Evolutionary conservation across 2,888 invertebrate species (phyloP), one percentile per base, ranked within the genome.

Genomic region (Melolontha melolontha): DNA sequence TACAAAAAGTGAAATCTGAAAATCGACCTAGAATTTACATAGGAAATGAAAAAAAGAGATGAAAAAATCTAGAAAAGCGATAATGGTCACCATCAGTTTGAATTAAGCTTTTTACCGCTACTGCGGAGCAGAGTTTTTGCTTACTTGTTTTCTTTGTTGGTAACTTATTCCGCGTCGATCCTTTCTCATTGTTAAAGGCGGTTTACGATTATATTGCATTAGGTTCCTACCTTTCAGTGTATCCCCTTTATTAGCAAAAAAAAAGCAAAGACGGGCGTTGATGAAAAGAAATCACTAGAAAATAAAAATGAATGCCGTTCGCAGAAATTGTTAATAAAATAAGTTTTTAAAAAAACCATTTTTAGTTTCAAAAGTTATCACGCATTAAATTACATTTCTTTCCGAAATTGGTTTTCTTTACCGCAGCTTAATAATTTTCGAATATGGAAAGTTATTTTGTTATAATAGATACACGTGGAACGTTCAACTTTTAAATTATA

Each of bases 41-140:
- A 59, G 16, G 5, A 16, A 40, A 40, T 54, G 59, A 22, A 47
- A 44, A 44, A 12, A 59, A 29, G 27, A 27, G 10, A 44, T 59
- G 59, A 59, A 59, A 59, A 57, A 59, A 16, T 44, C 44, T 17
- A 27, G 40, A 44, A 59, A 44, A 59, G 14, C 59, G 59, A 59
- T 59, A 59, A 59, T 47, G 59, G 59, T 59, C 44, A 47, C 59
- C 59, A 59, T 59, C 59, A 59, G 27, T 59, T 59, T 59, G 59
- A 59, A 59, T 59, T 59, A 59, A 42, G 44, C 59, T 29, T 59
- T 57, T 59, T 59, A 42, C 44, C 44, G 27, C 27, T 14, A n/a
- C 44, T 44, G 40, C 44, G 44, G 17, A 14, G 29, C 59, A 22
- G 11, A 22, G 59, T 44, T 59, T 27, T 40, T 22, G 59, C 44